Conservation (phyloP, 2,797 vertebrate genomes). For the Schizopygopsis malacanthus region DNA sequence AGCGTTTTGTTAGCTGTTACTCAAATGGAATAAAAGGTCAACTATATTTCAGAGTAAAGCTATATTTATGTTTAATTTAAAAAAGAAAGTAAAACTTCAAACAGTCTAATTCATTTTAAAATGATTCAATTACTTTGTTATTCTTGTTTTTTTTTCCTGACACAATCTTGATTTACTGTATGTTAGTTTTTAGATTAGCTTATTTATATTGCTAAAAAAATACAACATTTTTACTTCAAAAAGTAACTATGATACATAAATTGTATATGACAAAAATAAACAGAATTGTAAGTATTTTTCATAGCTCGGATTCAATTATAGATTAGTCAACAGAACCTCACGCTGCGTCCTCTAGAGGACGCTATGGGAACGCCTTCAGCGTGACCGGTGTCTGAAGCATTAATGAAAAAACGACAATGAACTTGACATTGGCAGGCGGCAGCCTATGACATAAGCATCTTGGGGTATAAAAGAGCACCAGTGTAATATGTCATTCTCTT, state of each 20-base stretch:
- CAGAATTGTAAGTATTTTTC: neutral
- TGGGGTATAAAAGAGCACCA: too few species aligned
- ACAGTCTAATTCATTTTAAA: neutral
- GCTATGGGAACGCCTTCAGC: too few species aligned
- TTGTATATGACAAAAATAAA: neutral
- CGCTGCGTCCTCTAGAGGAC: too few species aligned
- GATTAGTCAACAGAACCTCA: neutral
- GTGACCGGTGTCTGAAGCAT: too few species aligned
- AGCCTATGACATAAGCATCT: too few species aligned
- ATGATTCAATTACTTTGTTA: too few species aligned
- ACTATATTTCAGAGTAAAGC: neutral
- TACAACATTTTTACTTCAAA: neutral
- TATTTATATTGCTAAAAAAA: neutral
- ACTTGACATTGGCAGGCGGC: too few species aligned
- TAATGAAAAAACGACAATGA: too few species aligned
- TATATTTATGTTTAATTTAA: slow-evolving; percentile 5
- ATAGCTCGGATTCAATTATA: neutral
- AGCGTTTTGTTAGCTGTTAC: neutral
- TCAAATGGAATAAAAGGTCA: neutral
- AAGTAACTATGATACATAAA: too few species aligned
- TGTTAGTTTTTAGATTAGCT: neutral
- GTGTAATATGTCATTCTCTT: too few species aligned
- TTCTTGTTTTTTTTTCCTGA: neutral
- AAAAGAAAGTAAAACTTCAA: neutral
- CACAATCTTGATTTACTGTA: neutral